Percentiles rank a stretch among this genome's conserved stretches.
phyloP scores from a whole-genome alignment of 2,113 vertebrate genomes.

The Boulengeromyrus knoepffleri region DNA sequence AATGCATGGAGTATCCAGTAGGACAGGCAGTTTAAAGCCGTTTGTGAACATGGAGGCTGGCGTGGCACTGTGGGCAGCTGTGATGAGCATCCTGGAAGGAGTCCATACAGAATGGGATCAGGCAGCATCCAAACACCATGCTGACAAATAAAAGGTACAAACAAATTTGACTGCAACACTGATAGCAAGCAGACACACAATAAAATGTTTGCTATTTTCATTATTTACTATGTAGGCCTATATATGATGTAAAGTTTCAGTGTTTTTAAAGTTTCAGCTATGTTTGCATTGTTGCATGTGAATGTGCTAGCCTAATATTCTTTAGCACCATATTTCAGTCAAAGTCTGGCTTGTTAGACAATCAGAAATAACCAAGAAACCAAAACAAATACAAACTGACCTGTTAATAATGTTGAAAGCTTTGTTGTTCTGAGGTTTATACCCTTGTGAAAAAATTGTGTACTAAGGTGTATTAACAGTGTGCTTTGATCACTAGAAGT shows the following conservation, averaged over 20 bases:
- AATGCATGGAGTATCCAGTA: not conserved
- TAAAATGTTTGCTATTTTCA: not conserved
- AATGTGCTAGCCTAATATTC: too few species aligned
- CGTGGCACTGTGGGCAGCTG: conserved; percentile 42
- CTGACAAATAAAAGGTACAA: conserved; percentile 22
- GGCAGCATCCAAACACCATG: conserved; percentile 40
- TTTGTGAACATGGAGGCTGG: not conserved
- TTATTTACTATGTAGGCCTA: not conserved
- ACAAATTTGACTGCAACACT: not conserved
- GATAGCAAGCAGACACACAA: not conserved
- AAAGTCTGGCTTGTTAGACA: too few species aligned
- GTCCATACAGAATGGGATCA: conserved; percentile 46
- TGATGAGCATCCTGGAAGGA: conserved; percentile 49
- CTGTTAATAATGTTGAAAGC: too few species aligned
- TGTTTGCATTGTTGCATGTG: too few species aligned
- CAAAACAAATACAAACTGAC: too few species aligned
- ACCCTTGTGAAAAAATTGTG: too few species aligned
- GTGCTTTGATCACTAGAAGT: too few species aligned
- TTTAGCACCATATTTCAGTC: too few species aligned
- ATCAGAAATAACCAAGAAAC: too few species aligned
- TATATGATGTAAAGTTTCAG: not conserved
- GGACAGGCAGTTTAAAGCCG: not conserved
- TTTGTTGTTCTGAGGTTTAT: too few species aligned
- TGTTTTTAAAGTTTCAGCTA: too few species aligned
- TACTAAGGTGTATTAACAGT: too few species aligned